These are phyloP conservation scores for Muricea muricata DNA, from an alignment of 92 coral and sea anemone species.

Conservation along the genomic window DNA sequence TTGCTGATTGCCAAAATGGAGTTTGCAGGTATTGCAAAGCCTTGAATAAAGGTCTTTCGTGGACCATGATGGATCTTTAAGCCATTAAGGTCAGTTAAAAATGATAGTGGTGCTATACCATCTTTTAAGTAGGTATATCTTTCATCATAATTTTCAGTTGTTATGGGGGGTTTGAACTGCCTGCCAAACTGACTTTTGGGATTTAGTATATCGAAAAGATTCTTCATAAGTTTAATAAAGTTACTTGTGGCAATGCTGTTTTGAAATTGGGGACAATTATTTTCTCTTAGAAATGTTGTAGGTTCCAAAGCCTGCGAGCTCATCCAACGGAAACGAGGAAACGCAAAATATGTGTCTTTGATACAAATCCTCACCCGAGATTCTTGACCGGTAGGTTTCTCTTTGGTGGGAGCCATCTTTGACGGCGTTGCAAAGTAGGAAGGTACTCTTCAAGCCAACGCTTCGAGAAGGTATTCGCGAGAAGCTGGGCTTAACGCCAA, in stretches of 20 bases:
- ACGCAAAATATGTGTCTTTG: too few species aligned
- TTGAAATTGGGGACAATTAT: background rate
- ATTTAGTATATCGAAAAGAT: constrained; percentile 5
- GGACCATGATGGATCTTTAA: background rate
- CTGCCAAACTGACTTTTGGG: constrained; percentile 6
- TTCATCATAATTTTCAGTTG: background rate
- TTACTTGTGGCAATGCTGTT: constrained; percentile 7
- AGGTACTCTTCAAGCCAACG: background rate
- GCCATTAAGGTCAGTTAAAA: background rate
- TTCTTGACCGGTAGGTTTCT: constrained; percentile 15
- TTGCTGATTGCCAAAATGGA: background rate
- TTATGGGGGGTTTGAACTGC: background rate
- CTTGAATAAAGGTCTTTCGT: background rate
- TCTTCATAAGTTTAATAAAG: background rate
- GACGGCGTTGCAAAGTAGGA: background rate
- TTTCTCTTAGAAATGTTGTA: background rate
- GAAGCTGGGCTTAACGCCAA: background rate
- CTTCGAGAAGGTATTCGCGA: background rate
- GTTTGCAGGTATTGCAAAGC: constrained; percentile 1
- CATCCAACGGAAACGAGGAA: too few species aligned
- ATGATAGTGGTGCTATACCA: background rate
- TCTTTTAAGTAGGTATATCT: background rate
- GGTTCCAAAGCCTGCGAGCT: too few species aligned
- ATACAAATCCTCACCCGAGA: too few species aligned
- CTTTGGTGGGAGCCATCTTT: background rate